Percentiles rank a stretch among this genome's conserved stretches.
phyloP scores from a whole-genome alignment of 2,113 vertebrate genomes.

The Triplophysa dalaica region DNA sequence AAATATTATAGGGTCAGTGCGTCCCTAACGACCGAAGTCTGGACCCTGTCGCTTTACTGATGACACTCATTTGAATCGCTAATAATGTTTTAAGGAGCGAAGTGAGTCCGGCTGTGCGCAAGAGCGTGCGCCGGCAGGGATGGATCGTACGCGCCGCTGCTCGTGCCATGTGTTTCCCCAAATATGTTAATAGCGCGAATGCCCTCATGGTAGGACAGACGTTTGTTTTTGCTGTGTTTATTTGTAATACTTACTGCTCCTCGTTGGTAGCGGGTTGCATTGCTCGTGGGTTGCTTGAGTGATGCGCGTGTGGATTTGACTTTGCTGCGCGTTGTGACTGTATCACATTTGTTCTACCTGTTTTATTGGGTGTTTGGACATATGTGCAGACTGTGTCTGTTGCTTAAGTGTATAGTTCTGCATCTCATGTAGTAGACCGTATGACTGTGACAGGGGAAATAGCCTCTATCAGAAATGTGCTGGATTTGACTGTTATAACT shows the following conservation, averaged over 20 bases:
- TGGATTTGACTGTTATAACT: too few species aligned
- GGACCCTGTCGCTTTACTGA: constrained; percentile 60
- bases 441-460: too few species aligned
- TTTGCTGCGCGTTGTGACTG: background rate
- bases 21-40: constrained; percentile 64
- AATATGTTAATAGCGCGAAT: constrained; percentile 17
- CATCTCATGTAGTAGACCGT: background rate
- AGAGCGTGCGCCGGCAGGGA: background rate
- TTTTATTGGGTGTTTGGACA: background rate
- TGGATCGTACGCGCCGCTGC: constrained; percentile 14
- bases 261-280: background rate
- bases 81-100: constrained; percentile 58
- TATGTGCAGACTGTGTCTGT: background rate
- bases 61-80: constrained; percentile 53
- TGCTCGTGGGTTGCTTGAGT: background rate
- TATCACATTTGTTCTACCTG: background rate
- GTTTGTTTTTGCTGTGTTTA: background rate
- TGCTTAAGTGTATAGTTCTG: background rate
- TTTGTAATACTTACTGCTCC: background rate
- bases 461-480: too few species aligned
- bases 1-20: constrained; percentile 62
- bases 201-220: background rate
- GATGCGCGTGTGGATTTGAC: background rate
- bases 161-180: constrained; percentile 23
- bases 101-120: constrained; percentile 38